Evolutionary conservation across 2,113 vertebrate genomes (phyloP), one percentile per base, ranked within the genome.

Genomic region (Elephas maximus): DNA sequence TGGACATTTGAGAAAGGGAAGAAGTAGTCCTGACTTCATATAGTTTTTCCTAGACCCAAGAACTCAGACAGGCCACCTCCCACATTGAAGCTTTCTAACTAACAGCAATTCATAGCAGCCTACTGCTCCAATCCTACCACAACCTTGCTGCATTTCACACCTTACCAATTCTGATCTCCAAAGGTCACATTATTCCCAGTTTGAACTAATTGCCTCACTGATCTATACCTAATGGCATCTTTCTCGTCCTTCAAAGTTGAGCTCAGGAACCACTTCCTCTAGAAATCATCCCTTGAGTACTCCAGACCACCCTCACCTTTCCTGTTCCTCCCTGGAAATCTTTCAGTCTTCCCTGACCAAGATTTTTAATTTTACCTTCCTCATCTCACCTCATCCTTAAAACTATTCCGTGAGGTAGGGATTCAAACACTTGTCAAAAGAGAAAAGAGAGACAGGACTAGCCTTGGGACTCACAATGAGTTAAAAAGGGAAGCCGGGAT

Each of bases 301-400:
- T 76, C n/a, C 79, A 94, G 91, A 11, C 60, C 63, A 94, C 24
- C 73, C 57, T 92, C 57, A 91, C 57, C 41, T 85, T 90, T 93
- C 45, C n/a, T 89, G n/a, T 69, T 63, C 63, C 14, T 89, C 53
- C 71, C 44, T 94, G n/a, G 33, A 88, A 94, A 24, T 78, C 44
- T 45, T 73, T 28, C 44, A 48, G 24, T 15, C 44, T 78, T 78
- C 44, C 76, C 44, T 48, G 76, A 48, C 12, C 28, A 95, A 94
- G 37, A 92, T 57, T 88, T 93, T 82, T 76, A 76, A 82, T 86
- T 76, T 84, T 45, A 73, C 48, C 30, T 71, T 51, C 6, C 60
- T 94, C 21, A 77, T 79, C 65, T 91, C 67, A 78, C 95, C 95
- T 96, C 57, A 82, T 85, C 20, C 93, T 96, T 73, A 69, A 96